A percentile compares a stretch with the other conserved stretches of the same genome.
Conservation (phyloP, 2,113 vertebrate species). For the Ammodytes dubius region DNA sequence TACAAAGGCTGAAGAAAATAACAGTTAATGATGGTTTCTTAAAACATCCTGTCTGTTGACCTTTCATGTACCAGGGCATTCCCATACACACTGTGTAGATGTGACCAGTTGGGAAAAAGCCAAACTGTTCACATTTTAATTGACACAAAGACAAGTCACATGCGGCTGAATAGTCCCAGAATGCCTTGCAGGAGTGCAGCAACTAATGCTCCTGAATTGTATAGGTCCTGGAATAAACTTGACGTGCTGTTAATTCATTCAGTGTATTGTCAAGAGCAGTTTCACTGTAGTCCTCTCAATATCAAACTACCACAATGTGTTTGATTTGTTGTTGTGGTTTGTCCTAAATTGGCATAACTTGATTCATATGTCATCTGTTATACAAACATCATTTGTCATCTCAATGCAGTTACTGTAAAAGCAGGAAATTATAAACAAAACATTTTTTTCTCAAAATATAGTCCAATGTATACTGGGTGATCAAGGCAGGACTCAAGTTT, state of each 20-base stretch:
- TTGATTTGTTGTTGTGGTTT: not conserved
- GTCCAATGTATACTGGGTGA: not conserved
- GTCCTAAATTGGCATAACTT: conserved; percentile 1
- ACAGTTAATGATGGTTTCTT: conserved; percentile 7
- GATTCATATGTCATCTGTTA: not conserved
- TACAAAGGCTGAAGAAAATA: conserved; percentile 35
- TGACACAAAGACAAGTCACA: not conserved
- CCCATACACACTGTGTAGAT: not conserved
- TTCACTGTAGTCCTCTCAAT: not conserved
- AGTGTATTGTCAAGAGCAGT: not conserved
- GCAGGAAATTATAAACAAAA: not conserved
- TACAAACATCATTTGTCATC: not conserved
- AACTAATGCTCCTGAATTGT: not conserved
- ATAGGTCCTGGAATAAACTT: not conserved
- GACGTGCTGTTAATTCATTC: not conserved
- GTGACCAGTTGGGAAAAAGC: not conserved
- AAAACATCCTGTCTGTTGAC: conserved; percentile 1
- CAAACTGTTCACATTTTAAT: not conserved
- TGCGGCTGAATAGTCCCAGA: not conserved
- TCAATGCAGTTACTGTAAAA: not conserved
- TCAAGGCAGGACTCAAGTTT: conserved; percentile 23
- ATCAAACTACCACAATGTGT: not conserved
- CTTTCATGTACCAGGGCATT: not conserved
- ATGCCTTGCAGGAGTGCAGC: not conserved
- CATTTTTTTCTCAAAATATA: conserved; percentile 3